Conservation (phyloP, 2,797 vertebrate genomes). For the Acanthopagrus latus region DNA sequence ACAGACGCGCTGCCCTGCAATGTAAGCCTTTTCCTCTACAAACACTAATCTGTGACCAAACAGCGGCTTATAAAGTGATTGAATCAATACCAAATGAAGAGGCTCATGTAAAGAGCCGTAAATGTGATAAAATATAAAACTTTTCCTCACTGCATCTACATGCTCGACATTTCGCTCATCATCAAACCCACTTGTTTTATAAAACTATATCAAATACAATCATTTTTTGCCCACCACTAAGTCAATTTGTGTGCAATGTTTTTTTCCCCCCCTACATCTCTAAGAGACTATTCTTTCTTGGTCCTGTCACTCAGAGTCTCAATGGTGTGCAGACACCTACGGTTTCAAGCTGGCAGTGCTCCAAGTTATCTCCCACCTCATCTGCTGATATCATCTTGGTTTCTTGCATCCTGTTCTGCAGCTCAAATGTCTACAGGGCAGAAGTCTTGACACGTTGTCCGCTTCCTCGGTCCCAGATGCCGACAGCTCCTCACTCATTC, state of each 20-base stretch:
- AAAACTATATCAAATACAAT: conserved; percentile 81
- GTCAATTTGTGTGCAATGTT: conserved; percentile 44
- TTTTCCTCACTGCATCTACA: conserved; percentile 45
- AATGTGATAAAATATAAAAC: conserved; percentile 71
- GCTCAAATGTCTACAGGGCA: conserved; percentile 55
- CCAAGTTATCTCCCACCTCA: conserved; percentile 51
- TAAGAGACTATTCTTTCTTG: conserved; percentile 24
- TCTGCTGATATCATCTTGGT: conserved; percentile 46
- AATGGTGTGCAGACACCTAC: conserved; percentile 50
- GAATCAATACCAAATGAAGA: conserved; percentile 69
- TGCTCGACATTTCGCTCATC: conserved; percentile 39
- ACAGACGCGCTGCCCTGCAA: conserved; percentile 24
- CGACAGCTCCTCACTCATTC: conserved; percentile 78
- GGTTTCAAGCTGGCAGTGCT: conserved; percentile 69
- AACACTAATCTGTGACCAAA: conserved; percentile 63
- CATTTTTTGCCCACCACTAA: conserved; percentile 55
- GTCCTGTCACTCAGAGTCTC: conserved; percentile 37
- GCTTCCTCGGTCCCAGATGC: conserved; percentile 27
- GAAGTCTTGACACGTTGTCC: conserved; percentile 55
- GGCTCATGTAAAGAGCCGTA: conserved; percentile 58
- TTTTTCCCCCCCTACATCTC: conserved; percentile 12
- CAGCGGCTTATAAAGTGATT: conserved; percentile 49
- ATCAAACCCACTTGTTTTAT: conserved; percentile 59
- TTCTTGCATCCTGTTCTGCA: conserved; percentile 37
- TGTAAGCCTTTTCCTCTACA: conserved; percentile 38